Percentiles rank a stretch among this genome's conserved stretches.
These are phyloP conservation scores for Brachyalestes nurse DNA, from an alignment of 2,797 vertebrate genomes.

Conservation along the genomic window DNA sequence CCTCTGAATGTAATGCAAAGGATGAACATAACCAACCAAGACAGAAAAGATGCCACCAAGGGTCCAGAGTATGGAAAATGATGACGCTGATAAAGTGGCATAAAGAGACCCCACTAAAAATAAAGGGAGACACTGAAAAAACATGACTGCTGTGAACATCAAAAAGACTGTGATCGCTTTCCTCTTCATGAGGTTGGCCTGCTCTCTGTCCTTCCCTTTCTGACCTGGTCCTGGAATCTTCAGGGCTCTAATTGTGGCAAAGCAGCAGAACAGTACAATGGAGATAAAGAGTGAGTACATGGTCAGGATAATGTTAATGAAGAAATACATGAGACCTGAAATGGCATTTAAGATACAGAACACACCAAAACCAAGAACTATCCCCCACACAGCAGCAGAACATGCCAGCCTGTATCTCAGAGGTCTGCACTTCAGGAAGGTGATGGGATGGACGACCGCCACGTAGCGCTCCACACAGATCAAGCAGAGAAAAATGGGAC, in stretches of 20 bases:
- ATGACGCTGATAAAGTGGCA: too few species aligned
- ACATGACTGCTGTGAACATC: constrained; percentile 61
- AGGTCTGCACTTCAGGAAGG: constrained; percentile 27
- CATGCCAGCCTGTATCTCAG: constrained; percentile 54
- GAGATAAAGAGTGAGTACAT: constrained; percentile 4
- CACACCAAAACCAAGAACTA: not conserved
- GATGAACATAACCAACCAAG: not conserved
- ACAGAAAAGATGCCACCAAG: not conserved
- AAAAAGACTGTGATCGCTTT: constrained; percentile 65
- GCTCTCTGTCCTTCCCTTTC: constrained; percentile 33
- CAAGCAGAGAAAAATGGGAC: constrained; percentile 41
- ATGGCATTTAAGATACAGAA: not conserved
- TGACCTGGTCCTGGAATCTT: constrained; percentile 32
- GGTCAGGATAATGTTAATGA: constrained; percentile 1
- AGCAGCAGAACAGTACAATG: constrained; percentile 37
- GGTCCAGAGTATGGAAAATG: not conserved
- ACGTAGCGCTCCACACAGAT: constrained; percentile 45
- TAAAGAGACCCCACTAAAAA: constrained; percentile 3
- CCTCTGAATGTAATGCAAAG: constrained; percentile 3
- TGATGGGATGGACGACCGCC: constrained; percentile 51
- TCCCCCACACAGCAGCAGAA: constrained; percentile 26
- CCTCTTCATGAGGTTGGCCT: constrained; percentile 53
- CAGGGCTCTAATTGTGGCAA: constrained; percentile 36
- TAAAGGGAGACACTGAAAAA: constrained; percentile 31
- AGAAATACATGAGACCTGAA: not conserved